A percentile compares a stretch with the other conserved stretches of the same genome.
phyloP scores from a whole-genome alignment of 2,888 invertebrate species.

The Bugula neritina region DNA sequence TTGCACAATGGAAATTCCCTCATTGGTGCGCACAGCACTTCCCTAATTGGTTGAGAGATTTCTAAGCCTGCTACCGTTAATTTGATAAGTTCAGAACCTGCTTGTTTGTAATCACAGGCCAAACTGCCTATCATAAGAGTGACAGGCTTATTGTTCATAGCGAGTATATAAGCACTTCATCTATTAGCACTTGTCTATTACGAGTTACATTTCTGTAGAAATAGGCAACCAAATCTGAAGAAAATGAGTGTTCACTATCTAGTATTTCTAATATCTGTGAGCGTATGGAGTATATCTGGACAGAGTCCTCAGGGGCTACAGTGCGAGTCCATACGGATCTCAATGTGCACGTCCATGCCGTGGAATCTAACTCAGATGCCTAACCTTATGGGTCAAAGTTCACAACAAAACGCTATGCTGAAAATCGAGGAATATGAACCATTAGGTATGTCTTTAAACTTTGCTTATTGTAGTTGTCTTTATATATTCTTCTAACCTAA shows the following conservation, averaged over 20 bases:
- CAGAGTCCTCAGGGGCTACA: conserved; percentile 25
- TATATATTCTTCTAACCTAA: too few species aligned
- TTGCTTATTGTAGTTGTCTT: too few species aligned
- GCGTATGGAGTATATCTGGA: not conserved
- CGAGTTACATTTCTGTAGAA: too few species aligned
- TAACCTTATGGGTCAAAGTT: conserved; percentile 44
- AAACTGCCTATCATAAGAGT: not conserved
- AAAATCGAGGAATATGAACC: conserved; percentile 42
- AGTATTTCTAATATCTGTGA: not conserved
- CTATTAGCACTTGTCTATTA: too few species aligned
- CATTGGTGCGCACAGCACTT: not conserved
- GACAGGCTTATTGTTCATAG: not conserved
- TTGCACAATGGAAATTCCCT: not conserved
- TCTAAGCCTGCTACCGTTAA: too few species aligned
- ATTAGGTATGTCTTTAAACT: conserved; percentile 36
- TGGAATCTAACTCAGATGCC: conserved; percentile 50
- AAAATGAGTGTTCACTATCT: too few species aligned
- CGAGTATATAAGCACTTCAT: too few species aligned
- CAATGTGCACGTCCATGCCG: conserved; percentile 43
- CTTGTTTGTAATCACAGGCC: too few species aligned
- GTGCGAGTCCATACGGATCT: conserved; percentile 44
- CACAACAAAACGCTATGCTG: conserved; percentile 43
- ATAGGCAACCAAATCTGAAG: not conserved
- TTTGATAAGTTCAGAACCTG: too few species aligned
- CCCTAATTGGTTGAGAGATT: not conserved